A percentile compares a stretch with the other conserved stretches of the same genome.
These are phyloP conservation scores for Xenus cinereus DNA, from an alignment of 2,113 vertebrate genomes.

Conservation along the genomic window DNA sequence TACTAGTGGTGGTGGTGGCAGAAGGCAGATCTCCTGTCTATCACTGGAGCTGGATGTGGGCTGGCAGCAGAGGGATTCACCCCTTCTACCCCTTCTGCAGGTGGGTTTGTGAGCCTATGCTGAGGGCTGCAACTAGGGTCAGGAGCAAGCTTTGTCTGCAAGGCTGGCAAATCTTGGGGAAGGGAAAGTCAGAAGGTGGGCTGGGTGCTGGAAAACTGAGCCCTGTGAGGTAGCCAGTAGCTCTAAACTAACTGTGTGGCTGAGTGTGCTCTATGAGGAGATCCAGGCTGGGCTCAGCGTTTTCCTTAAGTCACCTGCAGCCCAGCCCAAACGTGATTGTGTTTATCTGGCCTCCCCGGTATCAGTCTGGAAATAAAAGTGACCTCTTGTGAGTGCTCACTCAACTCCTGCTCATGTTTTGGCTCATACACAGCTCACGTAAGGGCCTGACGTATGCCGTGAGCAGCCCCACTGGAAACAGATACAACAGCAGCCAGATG, in stretches of 20 bases:
- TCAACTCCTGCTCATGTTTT: not conserved
- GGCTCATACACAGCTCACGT: not conserved
- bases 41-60: not conserved
- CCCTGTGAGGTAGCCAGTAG: not conserved
- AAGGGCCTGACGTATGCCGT: rapidly evolving
- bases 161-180: not conserved
- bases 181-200: not conserved
- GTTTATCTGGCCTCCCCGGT: not conserved
- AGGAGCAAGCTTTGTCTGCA: not conserved
- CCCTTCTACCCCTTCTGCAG: rapidly evolving
- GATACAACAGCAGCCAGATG: not conserved
- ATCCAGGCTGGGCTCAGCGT: not conserved
- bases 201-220: not conserved
- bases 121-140: not conserved
- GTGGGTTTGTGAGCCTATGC: not conserved
- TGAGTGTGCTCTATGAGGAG: rapidly evolving
- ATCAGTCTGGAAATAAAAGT: not conserved
- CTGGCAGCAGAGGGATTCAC: not conserved
- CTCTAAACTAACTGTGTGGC: not conserved
- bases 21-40: not conserved
- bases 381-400: rapidly evolving
- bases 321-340: rapidly evolving
- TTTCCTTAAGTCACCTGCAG: not conserved
- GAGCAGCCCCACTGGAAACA: not conserved
- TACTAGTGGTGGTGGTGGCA: not conserved